Conservation (phyloP, 1,140 invertebrate genomes). For the Apis mellifera region DNA sequence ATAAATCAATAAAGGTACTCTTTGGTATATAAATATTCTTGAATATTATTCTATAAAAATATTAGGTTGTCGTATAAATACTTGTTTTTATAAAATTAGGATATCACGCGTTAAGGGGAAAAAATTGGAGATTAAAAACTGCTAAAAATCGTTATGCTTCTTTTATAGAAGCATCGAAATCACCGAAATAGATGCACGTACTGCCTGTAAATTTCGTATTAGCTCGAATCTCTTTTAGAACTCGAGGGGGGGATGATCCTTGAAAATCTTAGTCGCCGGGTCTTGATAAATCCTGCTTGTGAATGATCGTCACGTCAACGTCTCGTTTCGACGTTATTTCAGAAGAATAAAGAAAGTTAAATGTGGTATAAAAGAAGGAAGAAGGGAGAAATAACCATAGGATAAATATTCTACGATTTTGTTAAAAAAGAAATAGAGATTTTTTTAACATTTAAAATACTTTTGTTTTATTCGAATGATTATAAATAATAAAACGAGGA, state of each 20-base stretch:
- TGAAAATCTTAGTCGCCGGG: neutral
- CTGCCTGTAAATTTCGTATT: slow-evolving; percentile 48
- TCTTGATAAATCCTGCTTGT: slow-evolving; percentile 33
- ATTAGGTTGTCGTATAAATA: no score
- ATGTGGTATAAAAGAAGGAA: no score
- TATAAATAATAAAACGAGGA: neutral
- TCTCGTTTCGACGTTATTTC: neutral
- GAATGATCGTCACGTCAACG: slow-evolving; percentile 38
- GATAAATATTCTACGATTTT: no score
- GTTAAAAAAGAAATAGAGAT: neutral
- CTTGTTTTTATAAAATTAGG: no score
- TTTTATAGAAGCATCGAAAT: neutral
- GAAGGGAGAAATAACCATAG: no score
- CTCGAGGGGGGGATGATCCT: slow-evolving; percentile 1
- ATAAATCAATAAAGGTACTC: no score
- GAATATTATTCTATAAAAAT: no score
- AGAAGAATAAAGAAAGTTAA: neutral
- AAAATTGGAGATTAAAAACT: neutral
- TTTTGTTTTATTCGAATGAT: neutral
- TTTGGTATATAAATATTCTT: no score
- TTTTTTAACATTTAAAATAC: neutral
- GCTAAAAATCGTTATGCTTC: neutral
- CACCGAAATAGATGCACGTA: slow-evolving; percentile 39
- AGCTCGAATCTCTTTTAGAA: slow-evolving; percentile 16
- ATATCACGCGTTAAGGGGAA: neutral